These are phyloP conservation scores for Probosciger aterrimus DNA, from an alignment of 2,113 vertebrate genomes.

Conservation along the genomic window DNA sequence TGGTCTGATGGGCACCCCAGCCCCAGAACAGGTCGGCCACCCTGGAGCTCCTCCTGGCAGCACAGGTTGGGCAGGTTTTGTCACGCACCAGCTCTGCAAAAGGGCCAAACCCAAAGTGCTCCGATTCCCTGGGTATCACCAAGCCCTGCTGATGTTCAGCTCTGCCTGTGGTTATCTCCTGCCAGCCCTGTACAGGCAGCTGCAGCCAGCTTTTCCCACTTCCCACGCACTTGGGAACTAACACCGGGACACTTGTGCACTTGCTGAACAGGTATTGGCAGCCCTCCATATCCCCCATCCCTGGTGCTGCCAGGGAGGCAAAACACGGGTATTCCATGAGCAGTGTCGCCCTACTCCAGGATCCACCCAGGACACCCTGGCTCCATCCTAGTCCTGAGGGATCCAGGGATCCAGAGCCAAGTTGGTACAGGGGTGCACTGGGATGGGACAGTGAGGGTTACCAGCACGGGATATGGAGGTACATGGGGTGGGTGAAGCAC, in stretches of 20 bases:
- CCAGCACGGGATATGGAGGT: background rate
- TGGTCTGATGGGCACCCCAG: background rate
- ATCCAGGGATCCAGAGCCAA: background rate
- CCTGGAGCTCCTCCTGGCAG: background rate
- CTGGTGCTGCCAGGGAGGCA: accelerated
- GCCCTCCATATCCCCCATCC: background rate
- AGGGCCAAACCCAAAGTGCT: background rate
- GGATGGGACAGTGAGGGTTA: background rate
- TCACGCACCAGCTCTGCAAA: background rate
- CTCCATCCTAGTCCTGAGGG: background rate
- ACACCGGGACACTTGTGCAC: accelerated
- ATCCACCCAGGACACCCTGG: background rate
- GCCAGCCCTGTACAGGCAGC: background rate
- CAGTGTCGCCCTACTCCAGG: background rate
- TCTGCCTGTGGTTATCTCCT: background rate
- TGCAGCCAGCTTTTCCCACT: background rate
- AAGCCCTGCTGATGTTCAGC: background rate
- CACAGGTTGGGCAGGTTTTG: slow-evolving; percentile 38
- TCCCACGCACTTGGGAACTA: background rate
- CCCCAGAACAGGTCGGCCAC: background rate
- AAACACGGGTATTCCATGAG: accelerated
- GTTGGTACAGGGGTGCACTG: accelerated
- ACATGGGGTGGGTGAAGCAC: background rate
- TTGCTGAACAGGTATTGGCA: accelerated
- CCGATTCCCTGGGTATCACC: background rate